phyloP scores from a whole-genome alignment of 2,113 vertebrate genomes.

The Gymnobelideus leadbeateri region DNA sequence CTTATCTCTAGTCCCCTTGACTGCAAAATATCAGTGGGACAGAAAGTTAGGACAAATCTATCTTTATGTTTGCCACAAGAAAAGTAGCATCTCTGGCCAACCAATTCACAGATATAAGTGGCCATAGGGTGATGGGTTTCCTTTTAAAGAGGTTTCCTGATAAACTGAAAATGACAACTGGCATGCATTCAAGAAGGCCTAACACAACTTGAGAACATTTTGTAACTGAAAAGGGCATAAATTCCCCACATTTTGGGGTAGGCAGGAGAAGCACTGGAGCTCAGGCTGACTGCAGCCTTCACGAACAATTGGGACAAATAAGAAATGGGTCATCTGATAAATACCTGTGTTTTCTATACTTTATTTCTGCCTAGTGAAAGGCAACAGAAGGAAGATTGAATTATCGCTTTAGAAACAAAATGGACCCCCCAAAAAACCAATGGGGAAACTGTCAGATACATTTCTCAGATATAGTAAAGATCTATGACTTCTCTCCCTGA shows the following conservation, averaged over 20 bases:
- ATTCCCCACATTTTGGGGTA: not conserved
- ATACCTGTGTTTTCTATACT: not conserved
- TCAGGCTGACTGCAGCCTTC: not conserved
- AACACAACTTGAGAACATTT: conserved; percentile 33
- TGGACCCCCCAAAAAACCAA: not conserved
- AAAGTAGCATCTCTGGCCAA: not conserved
- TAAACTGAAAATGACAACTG: conserved; percentile 58
- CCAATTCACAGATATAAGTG: conserved; percentile 36
- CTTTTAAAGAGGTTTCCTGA: conserved; percentile 38
- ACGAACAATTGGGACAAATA: not conserved
- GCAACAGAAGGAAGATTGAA: not conserved
- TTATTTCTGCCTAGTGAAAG: not conserved
- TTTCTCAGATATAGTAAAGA: conserved; percentile 16
- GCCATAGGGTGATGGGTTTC: conserved; percentile 17
- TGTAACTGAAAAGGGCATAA: conserved; percentile 48
- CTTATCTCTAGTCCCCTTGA: conserved; percentile 10
- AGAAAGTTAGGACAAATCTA: not conserved
- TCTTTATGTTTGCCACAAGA: not conserved
- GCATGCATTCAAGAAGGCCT: conserved; percentile 25
- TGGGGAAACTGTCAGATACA: not conserved
- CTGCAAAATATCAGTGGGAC: not conserved
- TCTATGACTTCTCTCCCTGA: not conserved
- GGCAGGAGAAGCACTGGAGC: not conserved
- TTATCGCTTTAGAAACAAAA: not conserved
- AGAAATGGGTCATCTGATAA: conserved; percentile 37